Conservation (phyloP, 1,140 invertebrate species). For the Orius laevigatus region DNA sequence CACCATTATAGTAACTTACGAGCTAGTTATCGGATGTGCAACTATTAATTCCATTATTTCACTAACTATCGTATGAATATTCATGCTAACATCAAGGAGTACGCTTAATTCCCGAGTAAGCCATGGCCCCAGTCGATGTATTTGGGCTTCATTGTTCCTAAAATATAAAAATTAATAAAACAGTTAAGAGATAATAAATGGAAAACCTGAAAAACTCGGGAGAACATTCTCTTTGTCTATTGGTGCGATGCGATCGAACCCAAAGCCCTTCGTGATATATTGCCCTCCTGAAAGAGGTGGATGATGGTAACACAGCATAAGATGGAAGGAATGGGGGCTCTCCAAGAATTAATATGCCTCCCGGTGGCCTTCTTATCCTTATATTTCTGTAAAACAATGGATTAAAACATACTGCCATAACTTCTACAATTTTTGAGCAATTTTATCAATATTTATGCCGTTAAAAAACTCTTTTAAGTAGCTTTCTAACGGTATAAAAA, state of each 20-base stretch:
- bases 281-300: slow-evolving; percentile 39
- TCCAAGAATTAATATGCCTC: too few relatives aligned
- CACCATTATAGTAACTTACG: slow-evolving; percentile 11
- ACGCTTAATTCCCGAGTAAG: slow-evolving; percentile 69
- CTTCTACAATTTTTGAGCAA: too few relatives aligned
- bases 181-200: slow-evolving; percentile 1
- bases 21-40: slow-evolving; percentile 50
- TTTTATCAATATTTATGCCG: too few relatives aligned
- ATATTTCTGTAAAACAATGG: too few relatives aligned
- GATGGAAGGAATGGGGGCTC: too few relatives aligned
- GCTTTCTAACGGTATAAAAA: too few relatives aligned
- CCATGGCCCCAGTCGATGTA: slow-evolving; percentile 71
- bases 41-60: slow-evolving; percentile 51
- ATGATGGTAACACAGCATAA: slow-evolving; percentile 15
- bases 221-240: slow-evolving; percentile 48
- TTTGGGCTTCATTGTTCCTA: slow-evolving; percentile 57
- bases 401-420: too few relatives aligned
- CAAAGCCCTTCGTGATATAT: slow-evolving; percentile 64
- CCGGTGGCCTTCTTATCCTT: too few relatives aligned
- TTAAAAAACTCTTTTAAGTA: too few relatives aligned
- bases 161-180: slow-evolving; percentile 25
- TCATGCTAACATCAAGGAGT: slow-evolving; percentile 36
- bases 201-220: slow-evolving; percentile 55
- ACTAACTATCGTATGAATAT: slow-evolving; percentile 41
- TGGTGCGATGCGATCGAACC: slow-evolving; percentile 39